phyloP scores from a whole-genome alignment of 2,797 vertebrate genomes.

The Poeciliopsis gracilis region DNA sequence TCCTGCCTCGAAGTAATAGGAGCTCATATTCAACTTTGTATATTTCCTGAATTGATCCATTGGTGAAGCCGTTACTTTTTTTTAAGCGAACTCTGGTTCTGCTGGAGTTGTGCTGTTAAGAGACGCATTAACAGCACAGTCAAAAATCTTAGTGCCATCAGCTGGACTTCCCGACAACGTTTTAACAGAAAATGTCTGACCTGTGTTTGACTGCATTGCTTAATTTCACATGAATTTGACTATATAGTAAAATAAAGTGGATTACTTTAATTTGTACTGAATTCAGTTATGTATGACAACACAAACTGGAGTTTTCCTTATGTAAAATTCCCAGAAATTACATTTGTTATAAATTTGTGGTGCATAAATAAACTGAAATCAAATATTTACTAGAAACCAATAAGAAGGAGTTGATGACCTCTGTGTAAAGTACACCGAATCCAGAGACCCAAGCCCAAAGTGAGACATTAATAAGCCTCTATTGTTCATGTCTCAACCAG shows the following conservation, averaged over 20 bases:
- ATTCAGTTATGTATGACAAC: neutral
- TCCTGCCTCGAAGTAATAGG: neutral
- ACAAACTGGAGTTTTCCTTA: neutral
- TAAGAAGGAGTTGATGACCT: neutral
- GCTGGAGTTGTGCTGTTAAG: neutral
- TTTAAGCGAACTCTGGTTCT: neutral
- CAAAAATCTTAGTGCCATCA: neutral
- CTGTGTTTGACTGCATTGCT: neutral
- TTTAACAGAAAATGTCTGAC: neutral
- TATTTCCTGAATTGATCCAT: neutral
- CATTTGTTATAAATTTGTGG: neutral
- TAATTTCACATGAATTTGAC: neutral
- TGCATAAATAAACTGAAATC: neutral
- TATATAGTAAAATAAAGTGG: neutral
- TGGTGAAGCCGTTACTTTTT: neutral
- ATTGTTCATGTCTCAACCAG: neutral
- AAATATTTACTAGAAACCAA: neutral
- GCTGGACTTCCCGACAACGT: neutral
- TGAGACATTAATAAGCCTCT: neutral
- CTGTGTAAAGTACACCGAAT: neutral
- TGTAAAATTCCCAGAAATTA: neutral
- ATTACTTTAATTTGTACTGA: neutral
- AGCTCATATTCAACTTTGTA: neutral
- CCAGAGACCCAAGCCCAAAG: neutral
- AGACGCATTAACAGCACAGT: neutral